phyloP scores from a whole-genome alignment of 2,888 invertebrate genomes.

The Villa cingulata region DNA sequence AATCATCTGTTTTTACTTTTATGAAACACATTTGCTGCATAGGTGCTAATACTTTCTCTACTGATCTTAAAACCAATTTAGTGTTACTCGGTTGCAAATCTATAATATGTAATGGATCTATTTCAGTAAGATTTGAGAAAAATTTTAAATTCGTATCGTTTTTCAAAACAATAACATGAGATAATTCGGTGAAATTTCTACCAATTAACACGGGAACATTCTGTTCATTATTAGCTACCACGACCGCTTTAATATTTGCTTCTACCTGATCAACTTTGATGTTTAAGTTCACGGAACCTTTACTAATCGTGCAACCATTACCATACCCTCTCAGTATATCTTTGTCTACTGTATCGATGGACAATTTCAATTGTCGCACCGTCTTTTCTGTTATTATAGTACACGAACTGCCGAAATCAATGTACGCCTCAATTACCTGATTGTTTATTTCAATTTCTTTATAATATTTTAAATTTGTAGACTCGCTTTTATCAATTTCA shows the following conservation, averaged over 20 bases:
- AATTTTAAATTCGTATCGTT: background rate
- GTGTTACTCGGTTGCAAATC: background rate
- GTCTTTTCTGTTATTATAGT: background rate
- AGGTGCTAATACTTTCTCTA: no score
- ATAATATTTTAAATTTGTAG: background rate
- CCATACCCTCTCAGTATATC: background rate
- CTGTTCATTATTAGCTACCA: conserved; percentile 2
- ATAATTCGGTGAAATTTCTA: no score
- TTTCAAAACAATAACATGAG: no score
- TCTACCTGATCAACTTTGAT: conserved; percentile 3
- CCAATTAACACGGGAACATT: conserved; percentile 3
- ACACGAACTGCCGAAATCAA: background rate
- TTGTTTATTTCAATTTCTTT: background rate
- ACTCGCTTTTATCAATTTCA: no score
- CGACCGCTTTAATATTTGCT: no score
- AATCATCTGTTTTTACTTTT: no score
- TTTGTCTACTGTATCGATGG: background rate
- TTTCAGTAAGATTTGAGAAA: background rate
- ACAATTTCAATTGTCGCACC: background rate
- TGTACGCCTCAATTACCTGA: background rate
- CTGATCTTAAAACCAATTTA: background rate
- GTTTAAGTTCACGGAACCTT: background rate
- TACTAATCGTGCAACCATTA: background rate
- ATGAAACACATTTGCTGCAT: no score
- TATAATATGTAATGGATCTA: background rate